Base-by-base conservation (phyloP, 2,113 vertebrate species). In the Peromyscus leucopus region DNA sequence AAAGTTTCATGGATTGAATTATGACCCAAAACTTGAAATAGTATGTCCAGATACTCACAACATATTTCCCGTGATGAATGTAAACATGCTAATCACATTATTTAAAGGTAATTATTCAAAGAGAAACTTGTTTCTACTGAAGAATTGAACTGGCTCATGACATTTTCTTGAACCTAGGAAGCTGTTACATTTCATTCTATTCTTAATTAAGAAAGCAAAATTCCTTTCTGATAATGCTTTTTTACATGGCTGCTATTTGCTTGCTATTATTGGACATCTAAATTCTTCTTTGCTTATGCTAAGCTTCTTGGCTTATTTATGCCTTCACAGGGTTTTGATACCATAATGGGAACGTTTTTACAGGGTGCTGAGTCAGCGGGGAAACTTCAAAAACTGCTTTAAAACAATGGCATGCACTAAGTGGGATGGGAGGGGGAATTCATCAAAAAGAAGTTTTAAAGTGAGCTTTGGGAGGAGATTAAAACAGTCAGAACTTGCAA, bases 391-490 rank as follows among this genome's bases (percentile, higher is more conserved):
- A 95, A 97, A 63, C 42, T 76, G 2, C 86, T 94, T 93, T 89
- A 80, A 93, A 94, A 94, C 83, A 88, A 93, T 94, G 65, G 76
- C 75, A 42, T 88, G 78, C 90, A 91, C 51, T 84, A 74, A 74
- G 82, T 89, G 65, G 93, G 95, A 28, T 65, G 57, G 83, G 74
- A 85, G 67, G 33, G 28, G 55, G 82, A 55, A 31, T 89, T 95
- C 75, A 92, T 96, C 92, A 84, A 93, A 92, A 97, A 71, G 89
- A 63, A 57, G 88, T 84, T 95, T 96, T 95, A 94, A 96, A 92
- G 63, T 84, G 71, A 95, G 90, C 72, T 98, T 96, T 92, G 76
- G 92, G 97, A 96, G 59, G 94, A 95, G 95, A 97, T 98, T 98
- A 96, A 97, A 96, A 94, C 42, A 75, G 84, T 92, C 94, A 91